Evolutionary conservation across 2,113 vertebrate genomes (phyloP).

Genomic region (Laticauda laticaudata): DNA sequence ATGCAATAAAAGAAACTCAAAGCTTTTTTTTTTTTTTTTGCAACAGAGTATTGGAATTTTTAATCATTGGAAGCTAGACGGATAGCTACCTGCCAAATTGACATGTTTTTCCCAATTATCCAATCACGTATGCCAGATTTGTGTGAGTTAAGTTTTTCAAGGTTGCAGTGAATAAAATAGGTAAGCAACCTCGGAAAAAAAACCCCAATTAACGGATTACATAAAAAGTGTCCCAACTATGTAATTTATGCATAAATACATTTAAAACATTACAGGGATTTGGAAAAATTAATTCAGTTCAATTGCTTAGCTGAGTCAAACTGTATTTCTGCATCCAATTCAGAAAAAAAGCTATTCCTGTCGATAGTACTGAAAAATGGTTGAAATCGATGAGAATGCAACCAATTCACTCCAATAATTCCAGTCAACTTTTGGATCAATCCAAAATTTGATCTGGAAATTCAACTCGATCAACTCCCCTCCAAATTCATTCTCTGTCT

Average conservation of each 20-base stretch:
- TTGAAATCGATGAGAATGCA: background rate
- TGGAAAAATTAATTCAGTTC: background rate
- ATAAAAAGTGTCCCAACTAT: background rate
- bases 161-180: background rate
- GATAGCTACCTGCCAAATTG: background rate
- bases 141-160: background rate
- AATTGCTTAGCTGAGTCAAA: background rate
- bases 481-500: background rate
- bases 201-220: background rate
- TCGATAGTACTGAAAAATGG: background rate
- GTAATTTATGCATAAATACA: background rate
- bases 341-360: background rate
- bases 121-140: background rate
- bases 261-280: background rate
- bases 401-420: background rate
- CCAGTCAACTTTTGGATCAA: background rate
- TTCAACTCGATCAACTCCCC: background rate
- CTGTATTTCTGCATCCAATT: background rate
- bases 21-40: background rate
- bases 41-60: background rate
- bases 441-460: background rate
- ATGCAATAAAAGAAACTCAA: background rate
- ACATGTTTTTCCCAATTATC: background rate
- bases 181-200: background rate
- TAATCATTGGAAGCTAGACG: background rate